Conservation (phyloP, 2,113 vertebrate genomes). For the Hemicordylus capensis region DNA sequence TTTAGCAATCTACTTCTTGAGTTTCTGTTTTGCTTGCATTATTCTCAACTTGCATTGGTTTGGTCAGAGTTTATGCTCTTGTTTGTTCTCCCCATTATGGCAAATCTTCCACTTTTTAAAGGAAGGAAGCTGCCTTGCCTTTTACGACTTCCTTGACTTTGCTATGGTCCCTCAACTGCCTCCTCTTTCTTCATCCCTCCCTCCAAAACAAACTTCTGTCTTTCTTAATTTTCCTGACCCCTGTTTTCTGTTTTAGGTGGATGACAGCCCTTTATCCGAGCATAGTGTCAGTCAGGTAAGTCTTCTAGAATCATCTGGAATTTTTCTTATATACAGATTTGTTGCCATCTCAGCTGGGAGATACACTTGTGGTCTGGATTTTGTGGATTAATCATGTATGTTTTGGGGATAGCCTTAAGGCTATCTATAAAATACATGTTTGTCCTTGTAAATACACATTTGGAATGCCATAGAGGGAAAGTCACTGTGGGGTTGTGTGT, state of each 20-base stretch:
- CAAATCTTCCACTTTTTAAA: background rate
- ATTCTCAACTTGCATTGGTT: background rate
- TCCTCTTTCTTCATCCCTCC: background rate
- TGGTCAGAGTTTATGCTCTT: background rate
- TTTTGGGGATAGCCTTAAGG: background rate
- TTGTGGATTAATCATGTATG: background rate
- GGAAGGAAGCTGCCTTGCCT: background rate
- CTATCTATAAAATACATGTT: background rate
- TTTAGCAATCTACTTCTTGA: background rate
- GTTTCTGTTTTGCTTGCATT: background rate
- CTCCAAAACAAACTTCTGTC: background rate
- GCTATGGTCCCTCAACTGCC: background rate
- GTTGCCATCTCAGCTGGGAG: background rate
- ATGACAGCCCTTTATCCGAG: constrained; percentile 79
- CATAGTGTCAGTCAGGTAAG: constrained; percentile 85
- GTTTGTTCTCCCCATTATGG: background rate
- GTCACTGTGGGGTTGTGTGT: background rate
- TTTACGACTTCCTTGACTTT: background rate
- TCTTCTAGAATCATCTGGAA: background rate
- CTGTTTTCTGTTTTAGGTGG: constrained; percentile 66
- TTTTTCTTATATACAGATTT: background rate
- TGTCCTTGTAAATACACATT: background rate
- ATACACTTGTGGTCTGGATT: background rate
- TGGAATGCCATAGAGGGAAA: background rate
- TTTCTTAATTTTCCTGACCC: background rate